These are phyloP conservation scores for Ariopsis seemanni DNA, from an alignment of 2,113 vertebrate genomes.

Conservation along the genomic window DNA sequence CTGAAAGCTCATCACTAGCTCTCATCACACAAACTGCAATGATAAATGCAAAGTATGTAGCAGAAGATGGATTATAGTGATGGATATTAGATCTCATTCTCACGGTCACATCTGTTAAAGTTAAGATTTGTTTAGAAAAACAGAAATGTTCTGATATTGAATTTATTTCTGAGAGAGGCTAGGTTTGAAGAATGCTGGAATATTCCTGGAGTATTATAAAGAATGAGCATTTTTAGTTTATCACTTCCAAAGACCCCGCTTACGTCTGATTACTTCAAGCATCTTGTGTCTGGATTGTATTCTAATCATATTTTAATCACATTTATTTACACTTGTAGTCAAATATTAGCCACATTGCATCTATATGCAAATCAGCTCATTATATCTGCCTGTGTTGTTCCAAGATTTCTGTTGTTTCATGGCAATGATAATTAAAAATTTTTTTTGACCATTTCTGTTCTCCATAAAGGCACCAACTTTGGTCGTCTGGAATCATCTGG, in stretches of 20 bases:
- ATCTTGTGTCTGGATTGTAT: neutral
- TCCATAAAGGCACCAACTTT: neutral
- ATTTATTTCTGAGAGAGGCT: neutral
- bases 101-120: neutral
- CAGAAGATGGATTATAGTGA: neutral
- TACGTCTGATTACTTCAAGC: neutral
- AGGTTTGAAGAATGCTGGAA: neutral
- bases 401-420: neutral
- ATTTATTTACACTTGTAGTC: neutral
- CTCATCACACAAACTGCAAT: neutral
- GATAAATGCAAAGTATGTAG: neutral
- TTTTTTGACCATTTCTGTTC: neutral
- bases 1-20: neutral
- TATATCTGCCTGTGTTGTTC: neutral
- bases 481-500: neutral
- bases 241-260: neutral
- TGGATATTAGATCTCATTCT: neutral
- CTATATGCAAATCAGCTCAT: neutral
- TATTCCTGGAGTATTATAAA: neutral
- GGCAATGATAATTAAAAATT: neutral
- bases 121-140: neutral
- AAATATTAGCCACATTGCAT: neutral
- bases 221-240: constrained; percentile 14
- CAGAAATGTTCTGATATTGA: neutral
- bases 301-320: neutral